Evolutionary conservation across 2,113 vertebrate species (phyloP), one percentile per base, ranked within the genome.

Genomic region (Ibidorhyncha struthersii): DNA sequence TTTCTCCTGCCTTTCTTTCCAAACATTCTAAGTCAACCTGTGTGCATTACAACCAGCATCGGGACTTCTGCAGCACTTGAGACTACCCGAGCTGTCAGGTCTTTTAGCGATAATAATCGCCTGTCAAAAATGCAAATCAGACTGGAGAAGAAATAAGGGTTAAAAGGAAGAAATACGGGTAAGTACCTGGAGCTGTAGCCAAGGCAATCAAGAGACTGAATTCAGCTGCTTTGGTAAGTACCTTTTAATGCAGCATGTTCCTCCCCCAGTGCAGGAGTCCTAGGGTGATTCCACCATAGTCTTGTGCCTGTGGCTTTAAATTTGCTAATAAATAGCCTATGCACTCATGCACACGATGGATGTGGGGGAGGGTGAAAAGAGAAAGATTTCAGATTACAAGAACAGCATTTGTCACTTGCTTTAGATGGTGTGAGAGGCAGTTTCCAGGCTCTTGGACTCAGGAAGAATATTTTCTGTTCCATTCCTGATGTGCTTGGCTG

Each of bases 381-480:
- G 40, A 81, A 93, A 83, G 40, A 94, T 87, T 94, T 93, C 69
- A 45, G 89, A 89, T 80, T 70, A 85, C 65, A 87, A 84, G 73
- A 82, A 53, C 70, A 93, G 93, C 45, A 50, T 91, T 94, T 87
- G 41, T 95, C 74, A 86, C 20, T 94, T 87, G 81, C 74, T 94
- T 86, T 85, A 23, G 34, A 12, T 70, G 61, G 56, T 86, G 73
- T 53, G 61, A 74, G 73, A 94, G 30, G 86, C 65, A 79, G 55
- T 89, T 96, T 97, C 92, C 80, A 97, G 15, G 17, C 77, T 94
- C 70, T 65, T 53, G 65, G 94, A 82, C 50, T 85, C 12, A 1
- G 45, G 61, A 95, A 82, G 95, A 91, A 5, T 79, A 94, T 94
- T 94, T 94, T 96, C 72, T 96, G 86, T 89, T 96, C 83, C 91